phyloP scores from a whole-genome alignment of 2,113 vertebrate genomes.

The Petroica traversi region DNA sequence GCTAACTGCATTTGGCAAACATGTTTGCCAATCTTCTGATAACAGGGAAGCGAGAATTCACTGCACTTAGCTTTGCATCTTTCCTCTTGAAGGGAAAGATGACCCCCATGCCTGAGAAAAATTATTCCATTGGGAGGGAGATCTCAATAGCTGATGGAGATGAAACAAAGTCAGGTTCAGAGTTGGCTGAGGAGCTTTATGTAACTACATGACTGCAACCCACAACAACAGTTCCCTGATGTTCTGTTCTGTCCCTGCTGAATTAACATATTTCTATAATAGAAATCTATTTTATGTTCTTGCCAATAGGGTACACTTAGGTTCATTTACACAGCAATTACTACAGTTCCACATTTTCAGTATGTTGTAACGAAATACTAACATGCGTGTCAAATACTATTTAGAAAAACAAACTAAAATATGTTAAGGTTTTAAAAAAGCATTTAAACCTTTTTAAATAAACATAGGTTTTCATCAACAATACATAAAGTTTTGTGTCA shows the following conservation, averaged over 20 bases:
- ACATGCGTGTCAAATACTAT: not conserved
- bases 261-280: not conserved
- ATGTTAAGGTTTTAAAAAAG: not conserved
- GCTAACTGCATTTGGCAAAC: not conserved
- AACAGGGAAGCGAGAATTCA: not conserved
- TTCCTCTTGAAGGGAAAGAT: not conserved
- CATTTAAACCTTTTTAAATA: not conserved
- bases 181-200: not conserved
- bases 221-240: rapidly evolving
- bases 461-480: not conserved
- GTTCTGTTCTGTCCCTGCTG: not conserved
- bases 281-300: not conserved
- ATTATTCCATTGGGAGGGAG: not conserved
- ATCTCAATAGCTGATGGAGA: not conserved
- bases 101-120: not conserved
- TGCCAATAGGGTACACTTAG: not conserved
- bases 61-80: not conserved
- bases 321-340: not conserved
- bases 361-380: not conserved
- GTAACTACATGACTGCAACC: not conserved
- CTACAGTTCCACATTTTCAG: not conserved
- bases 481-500: not conserved
- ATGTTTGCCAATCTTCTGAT: not conserved
- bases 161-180: not conserved
- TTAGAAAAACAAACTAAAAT: not conserved